These are phyloP conservation scores for Trichogramma evanescens DNA, from an alignment of 2,888 invertebrate genomes.

Conservation along the genomic window DNA sequence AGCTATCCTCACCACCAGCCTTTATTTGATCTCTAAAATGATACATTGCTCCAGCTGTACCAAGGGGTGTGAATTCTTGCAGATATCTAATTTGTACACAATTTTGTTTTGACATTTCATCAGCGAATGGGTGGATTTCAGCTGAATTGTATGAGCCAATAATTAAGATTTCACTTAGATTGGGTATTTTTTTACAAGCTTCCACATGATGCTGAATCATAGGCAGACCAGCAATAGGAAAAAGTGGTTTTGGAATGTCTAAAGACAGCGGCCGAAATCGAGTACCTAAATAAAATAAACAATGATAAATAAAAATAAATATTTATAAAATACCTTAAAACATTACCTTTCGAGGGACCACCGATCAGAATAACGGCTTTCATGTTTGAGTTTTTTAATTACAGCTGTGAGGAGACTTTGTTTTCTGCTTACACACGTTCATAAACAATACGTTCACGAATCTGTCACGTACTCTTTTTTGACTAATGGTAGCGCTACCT, in stretches of 20 bases:
- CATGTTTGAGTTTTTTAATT: slow-evolving; percentile 50
- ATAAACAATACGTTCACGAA: too few species aligned
- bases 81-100: slow-evolving; percentile 64
- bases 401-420: background rate
- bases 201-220: slow-evolving; percentile 96
- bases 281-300: slow-evolving; percentile 62
- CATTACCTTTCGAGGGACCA: slow-evolving; percentile 85
- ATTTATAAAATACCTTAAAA: slow-evolving; percentile 5
- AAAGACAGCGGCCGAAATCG: slow-evolving; percentile 92
- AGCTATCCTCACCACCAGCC: slow-evolving; percentile 76
- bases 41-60: slow-evolving; percentile 94
- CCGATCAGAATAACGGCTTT: slow-evolving; percentile 89
- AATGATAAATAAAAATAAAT: background rate
- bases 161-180: slow-evolving; percentile 83
- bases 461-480: too few species aligned
- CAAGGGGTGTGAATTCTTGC: slow-evolving; percentile 89
- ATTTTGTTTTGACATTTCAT: slow-evolving; percentile 57
- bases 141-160: slow-evolving; percentile 86
- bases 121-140: slow-evolving; percentile 80
- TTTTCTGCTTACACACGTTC: too few species aligned
- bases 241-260: slow-evolving; percentile 95
- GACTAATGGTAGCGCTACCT: too few species aligned
- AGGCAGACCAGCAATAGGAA: slow-evolving; percentile 93
- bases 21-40: slow-evolving; percentile 95
- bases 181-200: slow-evolving; percentile 72